Base-by-base conservation (phyloP, 1,140 invertebrate species). In the Zaprionus tsacasi region DNA sequence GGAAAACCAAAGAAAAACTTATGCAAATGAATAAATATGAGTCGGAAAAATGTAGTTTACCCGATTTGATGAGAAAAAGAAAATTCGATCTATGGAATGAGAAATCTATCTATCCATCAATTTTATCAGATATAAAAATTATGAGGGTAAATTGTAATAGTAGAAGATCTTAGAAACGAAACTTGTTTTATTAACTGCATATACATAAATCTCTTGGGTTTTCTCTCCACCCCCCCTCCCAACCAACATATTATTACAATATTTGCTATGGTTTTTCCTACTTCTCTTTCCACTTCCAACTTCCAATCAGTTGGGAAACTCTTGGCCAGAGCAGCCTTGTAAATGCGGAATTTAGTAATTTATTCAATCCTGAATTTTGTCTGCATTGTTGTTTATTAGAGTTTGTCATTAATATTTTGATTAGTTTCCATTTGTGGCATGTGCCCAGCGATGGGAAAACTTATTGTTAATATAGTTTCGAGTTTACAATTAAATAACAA, bases 21-120 rank as follows among this genome's bases (percentile, higher is more conserved):
- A 60, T 66, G 55, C 70, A 58, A 65, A 65, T 71, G 30, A 56
- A 65, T 70, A 70, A 70, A 70, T 64, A 56, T 57, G 12, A 50
- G 52, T 33, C 17, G 15, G 3, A 45, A 57, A 57, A 57, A 25
- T 57, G 21, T 21, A 11, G 17, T 50, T 50, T 50, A 8, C 21
- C 5, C 12, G 11, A 38, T 38, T 38, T 38, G 36, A 38, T 38
- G 36, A 11, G 11, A 38, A 38, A 38, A 12, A 12, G 21, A n/a
- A n/a, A n/a, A n/a, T n/a, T n/a, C n/a, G n/a, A n/a, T n/a, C n/a
- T n/a, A n/a, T n/a, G n/a, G n/a, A n/a, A n/a, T n/a, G n/a, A n/a
- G n/a, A 21, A 21, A 21, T 21, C 21, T 21, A 21, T 21, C 21
- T 30, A 30, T 35, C 33, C 10, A 15, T 40, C 13, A 2, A 12